phyloP scores from a whole-genome alignment of 1,140 invertebrate genomes.

The Pomacea maculata region DNA sequence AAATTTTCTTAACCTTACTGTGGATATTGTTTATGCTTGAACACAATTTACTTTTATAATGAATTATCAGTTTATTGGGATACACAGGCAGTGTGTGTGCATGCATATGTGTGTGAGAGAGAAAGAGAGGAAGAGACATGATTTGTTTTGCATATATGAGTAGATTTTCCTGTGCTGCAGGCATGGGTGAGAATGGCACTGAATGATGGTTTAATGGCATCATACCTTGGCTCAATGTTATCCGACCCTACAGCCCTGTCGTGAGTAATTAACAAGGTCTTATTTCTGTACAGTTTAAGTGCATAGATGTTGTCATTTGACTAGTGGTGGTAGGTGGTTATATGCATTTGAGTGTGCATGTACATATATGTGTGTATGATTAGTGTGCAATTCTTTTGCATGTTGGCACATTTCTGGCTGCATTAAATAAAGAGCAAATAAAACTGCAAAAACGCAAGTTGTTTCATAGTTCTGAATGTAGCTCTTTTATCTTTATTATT shows the following conservation, averaged over 20 bases:
- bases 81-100: not conserved
- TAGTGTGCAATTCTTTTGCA: not conserved
- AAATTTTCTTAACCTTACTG: not conserved
- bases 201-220: constrained; percentile 87
- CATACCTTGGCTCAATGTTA: constrained; percentile 82
- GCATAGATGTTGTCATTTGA: not conserved
- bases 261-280: constrained; percentile 34
- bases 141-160: no score
- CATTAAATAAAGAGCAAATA: no score
- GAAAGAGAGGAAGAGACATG: not conserved
- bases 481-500: not conserved
- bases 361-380: not conserved
- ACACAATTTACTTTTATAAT: no score
- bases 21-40: not conserved
- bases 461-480: no score
- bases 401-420: not conserved
- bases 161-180: constrained; percentile 36
- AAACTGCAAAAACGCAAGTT: no score
- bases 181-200: constrained; percentile 87
- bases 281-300: not conserved
- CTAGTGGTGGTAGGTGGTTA: not conserved
- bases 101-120: not conserved
- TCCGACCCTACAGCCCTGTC: constrained; percentile 75
- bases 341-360: not conserved
- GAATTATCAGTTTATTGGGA: no score